These are phyloP conservation scores for Cnemophilus loriae DNA, from an alignment of 2,113 vertebrate species.

Conservation along the genomic window DNA sequence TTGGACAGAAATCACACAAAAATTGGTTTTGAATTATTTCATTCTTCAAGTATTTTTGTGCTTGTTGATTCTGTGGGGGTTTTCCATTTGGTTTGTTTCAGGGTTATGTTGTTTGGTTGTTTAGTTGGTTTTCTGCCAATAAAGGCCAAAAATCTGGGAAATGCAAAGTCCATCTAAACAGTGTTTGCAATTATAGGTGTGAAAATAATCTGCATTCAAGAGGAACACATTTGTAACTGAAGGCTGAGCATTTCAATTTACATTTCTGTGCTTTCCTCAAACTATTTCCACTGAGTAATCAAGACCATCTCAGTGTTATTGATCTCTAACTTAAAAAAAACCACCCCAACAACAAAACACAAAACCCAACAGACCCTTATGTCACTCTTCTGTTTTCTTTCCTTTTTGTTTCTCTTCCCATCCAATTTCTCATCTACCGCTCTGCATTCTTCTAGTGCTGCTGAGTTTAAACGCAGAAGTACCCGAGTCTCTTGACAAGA, in stretches of 20 bases:
- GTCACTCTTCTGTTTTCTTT: background rate
- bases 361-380: accelerated
- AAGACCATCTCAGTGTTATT: background rate
- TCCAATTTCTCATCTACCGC: background rate
- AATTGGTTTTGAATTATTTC: background rate
- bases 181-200: background rate
- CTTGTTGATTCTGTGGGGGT: background rate
- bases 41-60: background rate
- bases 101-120: background rate
- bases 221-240: background rate
- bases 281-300: background rate
- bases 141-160: background rate
- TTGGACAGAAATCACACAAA: background rate
- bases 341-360: accelerated
- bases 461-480: background rate
- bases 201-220: background rate
- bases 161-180: background rate
- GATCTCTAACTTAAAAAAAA: background rate
- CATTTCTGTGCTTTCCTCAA: background rate
- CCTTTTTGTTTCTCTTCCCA: background rate
- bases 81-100: background rate
- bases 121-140: background rate
- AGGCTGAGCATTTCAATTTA: background rate
- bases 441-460: background rate
- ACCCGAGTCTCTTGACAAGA: background rate